Evolutionary conservation across 2,113 vertebrate species (phyloP).

Genomic region (Cacatua alba): DNA sequence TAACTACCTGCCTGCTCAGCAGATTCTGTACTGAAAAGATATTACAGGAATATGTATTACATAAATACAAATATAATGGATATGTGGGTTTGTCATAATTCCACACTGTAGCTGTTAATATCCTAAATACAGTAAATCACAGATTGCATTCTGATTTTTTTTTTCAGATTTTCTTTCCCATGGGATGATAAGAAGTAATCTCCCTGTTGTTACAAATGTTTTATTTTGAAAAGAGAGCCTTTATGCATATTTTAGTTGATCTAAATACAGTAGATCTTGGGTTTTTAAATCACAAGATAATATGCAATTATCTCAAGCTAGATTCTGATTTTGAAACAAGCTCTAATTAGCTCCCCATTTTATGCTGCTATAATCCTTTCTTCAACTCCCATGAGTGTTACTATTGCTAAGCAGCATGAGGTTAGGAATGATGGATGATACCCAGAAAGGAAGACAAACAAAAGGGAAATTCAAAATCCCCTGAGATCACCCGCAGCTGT

Average conservation of each 20-base stretch:
- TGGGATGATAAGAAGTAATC: constrained; percentile 66
- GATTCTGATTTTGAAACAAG: constrained; percentile 62
- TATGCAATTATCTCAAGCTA: constrained; percentile 50
- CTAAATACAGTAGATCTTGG: constrained; percentile 65
- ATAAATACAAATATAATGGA: neutral
- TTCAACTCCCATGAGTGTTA: constrained; percentile 57
- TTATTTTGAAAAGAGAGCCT: constrained; percentile 67
- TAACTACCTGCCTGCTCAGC: neutral
- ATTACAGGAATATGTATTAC: neutral
- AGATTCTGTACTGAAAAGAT: neutral
- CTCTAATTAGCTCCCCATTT: constrained; percentile 64
- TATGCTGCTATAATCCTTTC: constrained; percentile 66
- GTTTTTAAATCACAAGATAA: constrained; percentile 60
- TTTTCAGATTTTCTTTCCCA: neutral
- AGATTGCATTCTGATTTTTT: neutral
- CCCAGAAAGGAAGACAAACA: constrained; percentile 68
- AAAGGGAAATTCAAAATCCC: constrained; percentile 68
- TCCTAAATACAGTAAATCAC: neutral
- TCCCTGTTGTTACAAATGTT: constrained; percentile 41
- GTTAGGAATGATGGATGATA: constrained; percentile 69
- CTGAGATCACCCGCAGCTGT: constrained; percentile 57
- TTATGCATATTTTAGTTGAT: constrained; percentile 65
- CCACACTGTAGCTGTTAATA: neutral
- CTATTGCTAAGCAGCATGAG: constrained; percentile 65
- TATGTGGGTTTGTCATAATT: neutral